Base-by-base conservation (phyloP, 1,140 invertebrate species). In the Danaus plexippus region DNA sequence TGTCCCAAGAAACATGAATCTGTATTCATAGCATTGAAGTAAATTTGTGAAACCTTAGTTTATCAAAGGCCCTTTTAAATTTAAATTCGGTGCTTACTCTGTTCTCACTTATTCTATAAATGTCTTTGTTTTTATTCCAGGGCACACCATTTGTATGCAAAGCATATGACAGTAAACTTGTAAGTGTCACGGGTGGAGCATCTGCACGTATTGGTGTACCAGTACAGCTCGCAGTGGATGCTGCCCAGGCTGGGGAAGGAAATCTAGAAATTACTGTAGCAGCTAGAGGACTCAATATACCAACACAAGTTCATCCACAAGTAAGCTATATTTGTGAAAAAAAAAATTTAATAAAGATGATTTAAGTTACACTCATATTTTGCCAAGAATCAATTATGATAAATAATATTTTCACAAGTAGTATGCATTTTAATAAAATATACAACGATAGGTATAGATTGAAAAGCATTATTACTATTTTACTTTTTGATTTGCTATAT, bases 241-340 rank as follows among this genome's bases (percentile, higher is more conserved):
- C 97, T 8, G 95, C 94, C 63, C 93, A 96, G 84, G 97, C 97
- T 53, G 98, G 98, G 11, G 98, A 99, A 89, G 98, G 98, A 43
- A 99, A 98, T 86, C 88, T 99, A 48, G 98, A 99, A 88, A 98
- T 99, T 43, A 97, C 96, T 13, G 98, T 99, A 63, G 95, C 94
- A 61, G 96, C 95, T 43, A 91, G 96, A 75, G 97, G 96, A 7
- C 91, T 96, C 47, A 98, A 97, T 77, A 96, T 98, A 65, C 96
- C 97, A 11, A 99, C 97, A 18, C 96, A 98, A 91, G 97, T 99
- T n/a, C 95, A 97, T 82, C 95, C 97, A 9, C 93, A 98, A 68
- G 96, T 96, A 66, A 92, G 91, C 72, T 6, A 41, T 13, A n/a
- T 9, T 57, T 51, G 40, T n/a, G n/a, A n/a, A n/a, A n/a, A n/a